These are phyloP conservation scores for Drosophila hydei DNA, from an alignment of 1,140 invertebrate species.

Conservation along the genomic window DNA sequence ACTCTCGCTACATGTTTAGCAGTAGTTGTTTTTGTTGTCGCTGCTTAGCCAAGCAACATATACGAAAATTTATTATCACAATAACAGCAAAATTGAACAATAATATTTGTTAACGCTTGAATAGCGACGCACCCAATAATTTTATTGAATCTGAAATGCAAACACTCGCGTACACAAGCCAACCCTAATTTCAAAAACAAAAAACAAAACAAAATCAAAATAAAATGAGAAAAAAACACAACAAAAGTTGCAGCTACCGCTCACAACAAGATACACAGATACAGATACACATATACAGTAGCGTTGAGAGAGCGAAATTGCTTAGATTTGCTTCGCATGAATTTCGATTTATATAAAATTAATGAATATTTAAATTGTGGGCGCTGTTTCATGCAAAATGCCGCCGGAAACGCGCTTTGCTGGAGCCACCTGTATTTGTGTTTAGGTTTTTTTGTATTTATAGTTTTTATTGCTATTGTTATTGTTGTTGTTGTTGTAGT, in stretches of 20 bases:
- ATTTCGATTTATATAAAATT: slow-evolving; percentile 81
- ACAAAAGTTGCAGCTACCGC: slow-evolving; percentile 54
- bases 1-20: neutral
- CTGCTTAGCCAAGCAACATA: slow-evolving; percentile 67
- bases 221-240: slow-evolving; percentile 46
- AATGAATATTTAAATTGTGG: slow-evolving; percentile 80
- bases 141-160: slow-evolving; percentile 71
- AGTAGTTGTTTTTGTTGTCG: slow-evolving; percentile 33
- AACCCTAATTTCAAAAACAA: slow-evolving; percentile 58
- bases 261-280: slow-evolving; percentile 39
- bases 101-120: slow-evolving; percentile 83
- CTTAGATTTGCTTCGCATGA: slow-evolving; percentile 57
- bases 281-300: slow-evolving; percentile 43
- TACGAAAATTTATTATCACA: slow-evolving; percentile 81
- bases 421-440: slow-evolving; percentile 66
- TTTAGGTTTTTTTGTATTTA: slow-evolving; percentile 3
- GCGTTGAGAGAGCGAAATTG: slow-evolving; percentile 36
- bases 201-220: slow-evolving; percentile 55
- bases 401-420: slow-evolving; percentile 78
- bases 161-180: slow-evolving; percentile 30
- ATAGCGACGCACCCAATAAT: slow-evolving; percentile 80
- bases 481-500: neutral
- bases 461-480: too few relatives aligned
- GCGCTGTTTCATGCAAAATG: slow-evolving; percentile 60
- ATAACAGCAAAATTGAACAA: slow-evolving; percentile 80